phyloP scores from a whole-genome alignment of 2,113 vertebrate genomes.

The Rhagologus leucostigma region DNA sequence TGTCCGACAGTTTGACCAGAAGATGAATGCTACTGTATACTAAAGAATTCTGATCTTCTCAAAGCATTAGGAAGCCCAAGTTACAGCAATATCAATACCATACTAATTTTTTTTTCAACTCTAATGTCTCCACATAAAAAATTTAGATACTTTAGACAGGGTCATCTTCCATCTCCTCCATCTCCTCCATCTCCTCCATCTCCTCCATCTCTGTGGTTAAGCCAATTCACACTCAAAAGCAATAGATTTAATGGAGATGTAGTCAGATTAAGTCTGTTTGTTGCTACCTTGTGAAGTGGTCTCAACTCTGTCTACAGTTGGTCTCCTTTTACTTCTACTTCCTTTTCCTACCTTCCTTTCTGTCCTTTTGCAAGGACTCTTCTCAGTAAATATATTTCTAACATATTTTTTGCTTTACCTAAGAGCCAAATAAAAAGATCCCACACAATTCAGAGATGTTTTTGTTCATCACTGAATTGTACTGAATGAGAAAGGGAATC shows the following conservation, averaged over 20 bases:
- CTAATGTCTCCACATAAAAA: neutral
- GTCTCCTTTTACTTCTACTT: neutral
- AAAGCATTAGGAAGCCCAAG: neutral
- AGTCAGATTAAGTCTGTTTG: neutral
- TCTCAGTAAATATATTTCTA: neutral
- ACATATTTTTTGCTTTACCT: neutral
- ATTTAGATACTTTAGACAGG: neutral
- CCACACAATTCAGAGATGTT: neutral
- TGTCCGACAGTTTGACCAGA: neutral
- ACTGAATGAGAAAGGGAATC: neutral
- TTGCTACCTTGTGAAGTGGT: neutral
- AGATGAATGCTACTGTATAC: neutral
- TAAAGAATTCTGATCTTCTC: neutral
- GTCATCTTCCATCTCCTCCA: neutral
- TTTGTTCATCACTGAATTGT: neutral
- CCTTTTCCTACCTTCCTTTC: neutral
- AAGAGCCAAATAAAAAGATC: neutral
- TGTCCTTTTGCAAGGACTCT: neutral
- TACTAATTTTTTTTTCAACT: neutral
- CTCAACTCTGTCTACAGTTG: neutral
- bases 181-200: neutral
- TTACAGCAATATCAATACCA: neutral
- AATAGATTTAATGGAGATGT: neutral
- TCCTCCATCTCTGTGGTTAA: neutral
- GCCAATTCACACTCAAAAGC: neutral